A percentile compares a stretch with the other conserved stretches of the same genome.
phyloP scores from a whole-genome alignment of 2,113 vertebrate genomes.

The Piaya cayana region DNA sequence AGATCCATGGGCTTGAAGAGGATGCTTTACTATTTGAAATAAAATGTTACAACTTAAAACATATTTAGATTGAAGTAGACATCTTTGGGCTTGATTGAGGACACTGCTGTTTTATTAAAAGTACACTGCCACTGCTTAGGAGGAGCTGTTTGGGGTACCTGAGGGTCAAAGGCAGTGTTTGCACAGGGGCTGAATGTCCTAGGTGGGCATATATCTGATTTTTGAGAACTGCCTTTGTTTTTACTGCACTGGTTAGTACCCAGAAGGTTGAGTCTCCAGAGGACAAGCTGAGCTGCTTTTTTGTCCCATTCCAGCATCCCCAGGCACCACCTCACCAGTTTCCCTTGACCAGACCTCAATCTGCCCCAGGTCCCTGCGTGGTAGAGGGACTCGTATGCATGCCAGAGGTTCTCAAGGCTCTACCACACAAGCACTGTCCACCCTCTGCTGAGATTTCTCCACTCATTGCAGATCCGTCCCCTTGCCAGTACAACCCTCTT shows the following conservation, averaged over 20 bases:
- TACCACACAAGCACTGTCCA: not conserved
- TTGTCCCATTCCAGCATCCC: not conserved
- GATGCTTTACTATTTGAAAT: not conserved
- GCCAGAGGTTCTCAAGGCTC: not conserved
- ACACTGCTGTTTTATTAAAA: not conserved
- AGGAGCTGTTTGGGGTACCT: not conserved
- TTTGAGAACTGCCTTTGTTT: not conserved
- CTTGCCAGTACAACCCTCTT: not conserved
- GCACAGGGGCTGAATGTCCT: not conserved
- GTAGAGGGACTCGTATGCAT: not conserved
- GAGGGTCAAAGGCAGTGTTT: not conserved
- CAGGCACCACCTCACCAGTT: not conserved
- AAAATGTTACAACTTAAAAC: not conserved
- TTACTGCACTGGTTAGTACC: rapidly evolving
- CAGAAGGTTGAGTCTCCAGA: rapidly evolving
- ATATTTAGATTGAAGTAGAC: not conserved
- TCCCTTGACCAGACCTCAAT: not conserved
- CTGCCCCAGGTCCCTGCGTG: rapidly evolving
- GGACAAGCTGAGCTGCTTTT: not conserved
- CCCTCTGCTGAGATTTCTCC: not conserved
- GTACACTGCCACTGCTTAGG: rapidly evolving
- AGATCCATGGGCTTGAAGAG: not conserved
- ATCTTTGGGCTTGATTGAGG: not conserved
- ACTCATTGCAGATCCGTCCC: not conserved
- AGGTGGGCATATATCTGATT: not conserved